phyloP scores from a whole-genome alignment of 1,140 invertebrate genomes.

The Lasioglossum albipes region DNA sequence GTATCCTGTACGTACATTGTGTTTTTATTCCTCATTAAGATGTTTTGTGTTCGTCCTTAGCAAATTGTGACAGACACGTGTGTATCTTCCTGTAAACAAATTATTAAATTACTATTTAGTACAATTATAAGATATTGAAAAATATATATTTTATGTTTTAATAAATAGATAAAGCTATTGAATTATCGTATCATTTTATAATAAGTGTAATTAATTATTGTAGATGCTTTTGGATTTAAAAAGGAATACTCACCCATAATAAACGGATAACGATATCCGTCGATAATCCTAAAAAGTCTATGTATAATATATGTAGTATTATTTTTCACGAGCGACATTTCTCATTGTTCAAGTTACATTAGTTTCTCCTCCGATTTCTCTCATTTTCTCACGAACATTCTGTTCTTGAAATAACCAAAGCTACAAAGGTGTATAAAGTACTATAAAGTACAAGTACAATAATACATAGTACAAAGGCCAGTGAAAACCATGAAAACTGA shows the following conservation, averaged over 20 bases:
- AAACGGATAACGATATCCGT: background rate
- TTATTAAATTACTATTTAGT: background rate
- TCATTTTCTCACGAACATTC: background rate
- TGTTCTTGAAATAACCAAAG: no score
- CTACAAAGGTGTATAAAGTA: no score
- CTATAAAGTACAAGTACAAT: no score
- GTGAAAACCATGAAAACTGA: background rate
- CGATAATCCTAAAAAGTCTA: background rate
- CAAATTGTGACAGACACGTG: background rate
- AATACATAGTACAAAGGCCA: no score
- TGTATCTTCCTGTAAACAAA: background rate
- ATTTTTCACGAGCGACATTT: background rate
- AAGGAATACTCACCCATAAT: background rate
- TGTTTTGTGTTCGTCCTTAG: background rate
- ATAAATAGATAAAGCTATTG: background rate
- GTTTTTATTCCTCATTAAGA: background rate
- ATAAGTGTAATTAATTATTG: background rate
- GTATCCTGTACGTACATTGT: background rate
- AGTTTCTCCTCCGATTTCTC: no score
- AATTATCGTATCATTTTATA: background rate
- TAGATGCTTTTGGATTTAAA: constrained; percentile 13
- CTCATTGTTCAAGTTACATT: background rate
- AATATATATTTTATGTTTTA: constrained; percentile 5
- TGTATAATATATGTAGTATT: background rate
- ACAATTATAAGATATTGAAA: background rate